Percentiles rank a stretch among this genome's conserved stretches.
Evolutionary conservation across 2,113 vertebrate genomes (phyloP).

Genomic region (Cettia cetti): DNA sequence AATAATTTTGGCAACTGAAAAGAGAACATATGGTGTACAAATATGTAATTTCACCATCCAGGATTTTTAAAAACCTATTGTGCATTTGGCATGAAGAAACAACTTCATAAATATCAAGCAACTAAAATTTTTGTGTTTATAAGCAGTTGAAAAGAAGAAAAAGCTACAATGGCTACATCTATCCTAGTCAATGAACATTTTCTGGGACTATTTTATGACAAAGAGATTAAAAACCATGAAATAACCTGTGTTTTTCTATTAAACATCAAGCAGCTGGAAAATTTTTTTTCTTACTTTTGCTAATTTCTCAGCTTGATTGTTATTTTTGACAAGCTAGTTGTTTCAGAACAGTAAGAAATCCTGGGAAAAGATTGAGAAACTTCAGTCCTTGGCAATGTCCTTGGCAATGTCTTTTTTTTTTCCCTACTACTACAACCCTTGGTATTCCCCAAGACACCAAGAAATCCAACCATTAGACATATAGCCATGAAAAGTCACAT

Average conservation of each 20-base stretch:
- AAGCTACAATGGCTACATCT: not conserved
- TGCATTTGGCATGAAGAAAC: not conserved
- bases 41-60: rapidly evolving
- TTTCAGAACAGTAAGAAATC: not conserved
- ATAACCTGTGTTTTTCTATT: not conserved
- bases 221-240: not conserved
- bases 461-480: not conserved
- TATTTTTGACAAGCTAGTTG: not conserved
- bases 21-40: not conserved
- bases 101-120: not conserved
- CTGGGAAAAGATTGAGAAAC: not conserved
- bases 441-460: not conserved
- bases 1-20: not conserved
- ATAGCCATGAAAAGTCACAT: not conserved
- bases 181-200: not conserved
- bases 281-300: rapidly evolving
- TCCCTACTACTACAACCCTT: not conserved
- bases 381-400: rapidly evolving
- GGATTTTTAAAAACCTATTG: not conserved
- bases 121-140: not conserved
- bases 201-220: not conserved
- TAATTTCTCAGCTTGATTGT: not conserved
- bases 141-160: not conserved
- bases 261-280: not conserved
- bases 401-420: not conserved